Percentiles rank a stretch among this genome's conserved stretches.
These are phyloP conservation scores for Trinorchestia longiramus DNA, from an alignment of 1,140 invertebrate species.

Conservation along the genomic window DNA sequence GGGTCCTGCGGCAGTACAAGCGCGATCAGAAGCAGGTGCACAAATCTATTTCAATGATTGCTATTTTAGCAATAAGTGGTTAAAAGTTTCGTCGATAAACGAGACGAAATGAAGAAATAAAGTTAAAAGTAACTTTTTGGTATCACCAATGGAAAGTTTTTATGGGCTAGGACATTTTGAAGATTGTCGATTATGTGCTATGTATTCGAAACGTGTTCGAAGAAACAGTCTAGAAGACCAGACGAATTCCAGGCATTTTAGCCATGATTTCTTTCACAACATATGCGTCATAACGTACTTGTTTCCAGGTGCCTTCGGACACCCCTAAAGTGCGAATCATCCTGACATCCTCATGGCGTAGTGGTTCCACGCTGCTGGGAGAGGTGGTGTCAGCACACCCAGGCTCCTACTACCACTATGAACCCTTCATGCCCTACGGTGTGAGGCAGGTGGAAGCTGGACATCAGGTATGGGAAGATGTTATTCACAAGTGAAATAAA, in stretches of 20 bases:
- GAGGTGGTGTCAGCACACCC: constrained; percentile 70
- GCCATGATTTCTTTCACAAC: not conserved
- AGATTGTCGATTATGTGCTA: too few species aligned
- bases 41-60: too few species aligned
- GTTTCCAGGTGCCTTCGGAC: constrained; percentile 56
- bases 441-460: constrained; percentile 79
- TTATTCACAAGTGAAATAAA: too few species aligned
- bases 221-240: too few species aligned
- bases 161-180: too few species aligned
- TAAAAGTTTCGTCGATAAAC: too few species aligned
- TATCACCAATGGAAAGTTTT: too few species aligned
- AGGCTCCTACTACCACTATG: constrained; percentile 71
- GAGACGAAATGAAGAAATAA: too few species aligned
- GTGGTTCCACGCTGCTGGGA: constrained; percentile 71
- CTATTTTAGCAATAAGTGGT: too few species aligned
- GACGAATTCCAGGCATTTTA: not conserved
- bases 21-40: constrained; percentile 2
- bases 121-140: too few species aligned
- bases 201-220: too few species aligned
- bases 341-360: constrained; percentile 69
- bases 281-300: not conserved
- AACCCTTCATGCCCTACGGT: constrained; percentile 75
- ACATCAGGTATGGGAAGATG: not conserved
- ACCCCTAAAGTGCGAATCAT: constrained; percentile 62
- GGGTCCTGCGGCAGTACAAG: constrained; percentile 58